A percentile compares a stretch with the other conserved stretches of the same genome.
These are phyloP conservation scores for Haliclona indistincta DNA, from an alignment of 37 sponge, comb jelly and placozoan genomes.

Conservation along the genomic window DNA sequence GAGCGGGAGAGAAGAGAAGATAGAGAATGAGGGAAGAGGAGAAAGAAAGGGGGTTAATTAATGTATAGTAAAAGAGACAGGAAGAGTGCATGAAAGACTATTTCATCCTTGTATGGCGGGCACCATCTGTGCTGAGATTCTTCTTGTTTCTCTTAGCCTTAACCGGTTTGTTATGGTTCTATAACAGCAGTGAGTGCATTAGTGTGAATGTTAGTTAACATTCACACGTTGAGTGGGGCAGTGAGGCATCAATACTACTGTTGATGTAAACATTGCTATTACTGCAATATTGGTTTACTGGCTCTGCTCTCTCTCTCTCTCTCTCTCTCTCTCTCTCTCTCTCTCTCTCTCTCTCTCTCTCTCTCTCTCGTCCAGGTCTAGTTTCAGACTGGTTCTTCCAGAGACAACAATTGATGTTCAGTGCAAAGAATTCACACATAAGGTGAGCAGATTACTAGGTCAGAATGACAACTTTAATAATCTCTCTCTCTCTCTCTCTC, in stretches of 20 bases:
- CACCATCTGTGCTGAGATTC: no score
- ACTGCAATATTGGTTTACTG: background rate
- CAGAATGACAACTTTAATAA: background rate
- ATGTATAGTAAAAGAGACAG: no score
- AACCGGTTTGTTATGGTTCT: no score
- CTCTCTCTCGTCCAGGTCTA: slow-evolving; percentile 17
- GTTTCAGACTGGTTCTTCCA: slow-evolving; percentile 38
- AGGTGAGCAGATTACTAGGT: slow-evolving; percentile 1
- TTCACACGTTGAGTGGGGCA: no score
- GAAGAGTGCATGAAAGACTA: no score
- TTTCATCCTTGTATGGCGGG: no score
- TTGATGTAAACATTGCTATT: background rate
- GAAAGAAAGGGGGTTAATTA: background rate
- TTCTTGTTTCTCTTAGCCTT: no score
- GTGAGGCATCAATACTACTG: background rate
- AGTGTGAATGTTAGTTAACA: no score
- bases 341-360: background rate
- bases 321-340: background rate
- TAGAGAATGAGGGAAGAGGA: background rate
- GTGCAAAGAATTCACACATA: slow-evolving; percentile 49
- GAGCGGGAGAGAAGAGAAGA: background rate
- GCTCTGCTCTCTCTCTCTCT: background rate
- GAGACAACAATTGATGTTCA: slow-evolving; percentile 42
- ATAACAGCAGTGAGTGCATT: no score
- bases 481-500: no score